Conservation (phyloP, 2,888 invertebrate genomes). For the Protula sp. region DNA sequence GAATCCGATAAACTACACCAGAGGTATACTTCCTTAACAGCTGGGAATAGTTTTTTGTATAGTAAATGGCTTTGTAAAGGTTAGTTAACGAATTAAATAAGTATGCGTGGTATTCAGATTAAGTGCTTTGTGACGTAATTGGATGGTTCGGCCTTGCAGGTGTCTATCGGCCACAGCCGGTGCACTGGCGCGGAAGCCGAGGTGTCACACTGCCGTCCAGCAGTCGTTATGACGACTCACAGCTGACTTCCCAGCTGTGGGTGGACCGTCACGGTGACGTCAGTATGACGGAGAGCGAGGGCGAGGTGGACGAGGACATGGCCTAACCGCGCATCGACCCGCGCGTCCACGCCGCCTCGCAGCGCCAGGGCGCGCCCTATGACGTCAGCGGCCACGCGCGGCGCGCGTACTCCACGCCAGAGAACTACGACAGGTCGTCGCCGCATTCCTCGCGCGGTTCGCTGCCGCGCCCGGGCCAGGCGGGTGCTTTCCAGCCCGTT, state of each 20-base stretch:
- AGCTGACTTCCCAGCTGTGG: conserved; percentile 12
- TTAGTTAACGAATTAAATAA: no score
- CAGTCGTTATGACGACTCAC: conserved; percentile 24
- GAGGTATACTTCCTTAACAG: no score
- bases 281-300: conserved; percentile 18
- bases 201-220: conserved; percentile 16
- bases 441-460: not conserved
- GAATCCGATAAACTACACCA: conserved; percentile 14
- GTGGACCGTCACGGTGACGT: conserved; percentile 10
- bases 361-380: no score
- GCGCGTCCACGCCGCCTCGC: no score
- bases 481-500: conserved; percentile 4
- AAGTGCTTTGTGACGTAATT: no score
- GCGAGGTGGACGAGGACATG: conserved; percentile 19
- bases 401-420: not conserved
- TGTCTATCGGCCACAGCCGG: conserved; percentile 17
- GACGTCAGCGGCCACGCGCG: not conserved
- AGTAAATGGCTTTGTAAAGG: no score
- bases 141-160: conserved; percentile 7
- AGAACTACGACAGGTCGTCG: not conserved
- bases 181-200: conserved; percentile 16
- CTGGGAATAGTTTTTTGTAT: no score
- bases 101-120: no score
- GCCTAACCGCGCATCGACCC: no score
- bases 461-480: no score